Conservation (phyloP, 2,797 vertebrate species). For the Enteromius argenteus region DNA sequence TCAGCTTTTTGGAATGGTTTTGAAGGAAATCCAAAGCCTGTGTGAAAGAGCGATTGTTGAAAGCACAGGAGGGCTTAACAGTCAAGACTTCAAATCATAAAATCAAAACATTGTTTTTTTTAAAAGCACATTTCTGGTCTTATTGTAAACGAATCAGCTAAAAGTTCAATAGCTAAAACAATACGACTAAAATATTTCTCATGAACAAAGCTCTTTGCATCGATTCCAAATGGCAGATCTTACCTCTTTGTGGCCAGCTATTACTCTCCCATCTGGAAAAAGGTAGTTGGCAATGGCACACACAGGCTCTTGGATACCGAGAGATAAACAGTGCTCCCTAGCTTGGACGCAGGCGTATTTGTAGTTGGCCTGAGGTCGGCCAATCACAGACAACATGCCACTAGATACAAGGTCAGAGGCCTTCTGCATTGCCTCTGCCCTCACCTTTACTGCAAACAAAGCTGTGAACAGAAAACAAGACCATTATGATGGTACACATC, state of each 20-base stretch:
- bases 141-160: background rate
- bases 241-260: conserved; percentile 92
- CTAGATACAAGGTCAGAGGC: conserved; percentile 86
- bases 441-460: conserved; percentile 89
- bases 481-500: background rate
- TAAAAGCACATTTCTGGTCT: background rate
- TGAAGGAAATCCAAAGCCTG: conserved; percentile 92
- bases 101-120: background rate
- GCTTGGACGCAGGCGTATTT: conserved; percentile 86
- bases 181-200: background rate
- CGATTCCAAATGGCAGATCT: background rate
- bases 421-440: conserved; percentile 94
- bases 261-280: conserved; percentile 91
- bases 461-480: conserved; percentile 72
- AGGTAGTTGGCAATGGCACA: conserved; percentile 91
- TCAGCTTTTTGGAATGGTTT: conserved; percentile 80
- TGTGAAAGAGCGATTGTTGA: background rate
- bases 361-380: conserved; percentile 82
- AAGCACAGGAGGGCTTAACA: background rate
- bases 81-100: background rate
- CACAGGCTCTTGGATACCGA: conserved; percentile 84
- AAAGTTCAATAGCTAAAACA: background rate
- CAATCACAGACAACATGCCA: conserved; percentile 92
- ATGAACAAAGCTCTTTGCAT: background rate
- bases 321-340: conserved; percentile 83